A percentile compares a stretch with the other conserved stretches of the same genome.
Conservation (phyloP, 2,113 vertebrate genomes). For the Alosa alosa region DNA sequence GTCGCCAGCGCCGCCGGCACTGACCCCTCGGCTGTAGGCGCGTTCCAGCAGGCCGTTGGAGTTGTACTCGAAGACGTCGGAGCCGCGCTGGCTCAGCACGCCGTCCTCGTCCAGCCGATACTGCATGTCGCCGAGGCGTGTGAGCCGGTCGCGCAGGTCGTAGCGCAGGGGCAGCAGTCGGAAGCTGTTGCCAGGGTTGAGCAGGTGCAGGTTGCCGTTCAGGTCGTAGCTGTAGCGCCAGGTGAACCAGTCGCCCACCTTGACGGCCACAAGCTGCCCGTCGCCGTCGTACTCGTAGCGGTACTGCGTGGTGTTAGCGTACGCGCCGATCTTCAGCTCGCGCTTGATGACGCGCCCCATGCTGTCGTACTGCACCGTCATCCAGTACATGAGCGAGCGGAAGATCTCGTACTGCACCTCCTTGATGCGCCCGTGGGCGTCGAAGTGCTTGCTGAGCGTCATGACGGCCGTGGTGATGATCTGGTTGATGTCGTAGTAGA, state of each 20-base stretch:
- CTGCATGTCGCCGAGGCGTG: conserved; percentile 80
- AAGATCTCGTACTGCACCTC: conserved; percentile 91
- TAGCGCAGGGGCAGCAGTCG: conserved; percentile 84
- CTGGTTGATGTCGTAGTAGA: conserved; percentile 89
- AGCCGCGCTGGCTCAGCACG: conserved; percentile 79
- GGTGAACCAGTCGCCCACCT: conserved; percentile 83
- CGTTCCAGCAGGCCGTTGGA: conserved; percentile 83
- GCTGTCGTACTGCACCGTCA: conserved; percentile 87
- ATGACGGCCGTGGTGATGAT: conserved; percentile 89
- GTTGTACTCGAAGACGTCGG: conserved; percentile 84
- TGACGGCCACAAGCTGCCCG: conserved; percentile 82
- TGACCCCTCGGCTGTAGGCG: conserved; percentile 76
- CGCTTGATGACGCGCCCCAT: conserved; percentile 86
- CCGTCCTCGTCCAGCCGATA: conserved; percentile 86
- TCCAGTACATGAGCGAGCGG: conserved; percentile 90
- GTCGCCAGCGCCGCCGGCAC: conserved; percentile 31
- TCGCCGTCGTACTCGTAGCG: conserved; percentile 87
- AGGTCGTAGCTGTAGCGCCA: conserved; percentile 90
- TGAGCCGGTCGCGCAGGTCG: conserved; percentile 83
- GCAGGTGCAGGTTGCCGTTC: conserved; percentile 83
- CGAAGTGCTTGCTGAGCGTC: conserved; percentile 88
- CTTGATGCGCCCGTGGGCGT: conserved; percentile 85
- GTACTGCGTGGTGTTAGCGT: conserved; percentile 87
- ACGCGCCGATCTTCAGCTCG: conserved; percentile 85
- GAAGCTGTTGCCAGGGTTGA: conserved; percentile 83